Evolutionary conservation across 2,797 vertebrate genomes (phyloP), one percentile per base, ranked within the genome.

Genomic region (Sebastiscus albofasciatus): DNA sequence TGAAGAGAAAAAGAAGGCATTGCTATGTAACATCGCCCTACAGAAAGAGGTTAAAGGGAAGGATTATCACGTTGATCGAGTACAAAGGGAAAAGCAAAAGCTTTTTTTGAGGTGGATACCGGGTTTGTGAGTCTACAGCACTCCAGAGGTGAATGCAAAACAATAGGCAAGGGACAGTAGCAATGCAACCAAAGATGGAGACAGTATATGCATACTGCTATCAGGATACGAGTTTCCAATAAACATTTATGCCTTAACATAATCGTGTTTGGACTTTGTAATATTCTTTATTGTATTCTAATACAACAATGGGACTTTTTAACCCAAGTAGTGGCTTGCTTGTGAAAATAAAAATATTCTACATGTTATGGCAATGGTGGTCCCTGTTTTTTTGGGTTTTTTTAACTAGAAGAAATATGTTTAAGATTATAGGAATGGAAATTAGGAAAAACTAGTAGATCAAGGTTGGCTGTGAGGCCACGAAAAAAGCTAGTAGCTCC

Each of bases 281-380:
- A 72, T 87, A 86, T 80, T 82, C 69, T 67, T 82, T 84, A 75
- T 87, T 89, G 79, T 82, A 52, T 87, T 84, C 86, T 82, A 67
- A 55, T 83, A 65, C 56, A 55, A 81, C 67, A 36, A 75, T 77
- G 72, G 72, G 82, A 85, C 85, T 82, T 87, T 72, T 80, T 70
- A 82, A 79, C 74, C 42, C 2, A 85, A 73, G 26, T 82, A 71
- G 81, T 87, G 76, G 75, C 85, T 93, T 93, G 89, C 74, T 88
- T 91, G 79, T 82, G 64, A 90, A 89, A 95, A 95, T 93, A 94
- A 95, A 94, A 73, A 78, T 72, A 83, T 74, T 92, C 85, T 67
- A 72, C 72, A 67, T 73, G 65, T 80, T 36, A 20, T 77, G 29
- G 67, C 34, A 58, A 59, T 54, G 42, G 24, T 54, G 42, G 24